These are phyloP conservation scores for Drosophila triauraria DNA, from an alignment of 1,140 invertebrate species.

Conservation along the genomic window DNA sequence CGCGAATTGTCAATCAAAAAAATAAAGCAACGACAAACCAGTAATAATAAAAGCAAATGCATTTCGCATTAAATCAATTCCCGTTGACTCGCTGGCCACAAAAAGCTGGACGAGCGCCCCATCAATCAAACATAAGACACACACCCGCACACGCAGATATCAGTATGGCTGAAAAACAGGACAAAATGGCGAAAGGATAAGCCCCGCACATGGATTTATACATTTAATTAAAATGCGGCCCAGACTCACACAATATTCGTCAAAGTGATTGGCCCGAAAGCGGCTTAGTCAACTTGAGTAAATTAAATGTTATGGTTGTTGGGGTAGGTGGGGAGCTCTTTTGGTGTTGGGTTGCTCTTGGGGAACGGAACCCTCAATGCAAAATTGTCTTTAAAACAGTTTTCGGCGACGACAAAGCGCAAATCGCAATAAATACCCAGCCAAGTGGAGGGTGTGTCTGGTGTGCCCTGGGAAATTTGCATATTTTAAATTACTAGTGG, in stretches of 20 bases:
- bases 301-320: slow-evolving; percentile 69
- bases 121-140: slow-evolving; percentile 54
- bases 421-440: slow-evolving; percentile 70
- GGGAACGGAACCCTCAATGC: slow-evolving; percentile 31
- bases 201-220: slow-evolving; percentile 48
- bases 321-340: not conserved
- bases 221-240: slow-evolving; percentile 65
- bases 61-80: slow-evolving; percentile 74
- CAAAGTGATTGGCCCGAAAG: slow-evolving; percentile 56
- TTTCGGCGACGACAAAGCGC: slow-evolving; percentile 57
- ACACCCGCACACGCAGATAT: not conserved
- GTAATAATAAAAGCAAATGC: slow-evolving; percentile 56
- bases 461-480: slow-evolving; percentile 62
- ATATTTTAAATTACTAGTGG: slow-evolving; percentile 82
- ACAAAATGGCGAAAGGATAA: slow-evolving; percentile 28
- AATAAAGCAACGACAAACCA: slow-evolving; percentile 20
- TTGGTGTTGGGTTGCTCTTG: not conserved
- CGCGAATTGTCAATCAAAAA: slow-evolving; percentile 57
- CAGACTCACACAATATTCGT: slow-evolving; percentile 52
- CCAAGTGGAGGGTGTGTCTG: slow-evolving; percentile 25
- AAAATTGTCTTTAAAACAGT: slow-evolving; percentile 61
- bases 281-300: slow-evolving; percentile 72
- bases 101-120: slow-evolving; percentile 35
- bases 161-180: slow-evolving; percentile 2
- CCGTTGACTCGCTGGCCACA: slow-evolving; percentile 53